These are phyloP conservation scores for Amaurobius ferox DNA, from an alignment of 2,888 invertebrate species.

Conservation along the genomic window DNA sequence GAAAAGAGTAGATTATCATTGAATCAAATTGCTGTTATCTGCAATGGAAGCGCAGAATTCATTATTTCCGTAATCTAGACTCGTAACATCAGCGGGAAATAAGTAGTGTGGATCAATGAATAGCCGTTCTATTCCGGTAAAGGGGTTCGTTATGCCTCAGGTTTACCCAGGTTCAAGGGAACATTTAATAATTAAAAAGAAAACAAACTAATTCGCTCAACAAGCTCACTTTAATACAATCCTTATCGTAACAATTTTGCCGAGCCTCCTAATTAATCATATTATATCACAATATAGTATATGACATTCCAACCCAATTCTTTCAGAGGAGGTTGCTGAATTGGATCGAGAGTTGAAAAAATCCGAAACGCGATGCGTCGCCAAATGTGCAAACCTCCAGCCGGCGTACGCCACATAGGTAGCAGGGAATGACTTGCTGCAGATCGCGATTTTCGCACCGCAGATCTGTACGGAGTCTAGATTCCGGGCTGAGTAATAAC, in stretches of 20 bases:
- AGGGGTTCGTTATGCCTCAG: no score
- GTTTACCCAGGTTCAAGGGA: no score
- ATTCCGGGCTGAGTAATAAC: background rate
- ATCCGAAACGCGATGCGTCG: background rate
- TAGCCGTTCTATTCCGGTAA: no score
- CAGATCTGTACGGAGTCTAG: background rate
- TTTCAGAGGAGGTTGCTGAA: background rate
- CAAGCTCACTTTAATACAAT: no score
- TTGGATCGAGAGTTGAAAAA: background rate
- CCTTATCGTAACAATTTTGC: background rate
- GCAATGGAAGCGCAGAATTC: no score
- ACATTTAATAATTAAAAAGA: no score
- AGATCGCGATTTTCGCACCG: constrained; percentile 1
- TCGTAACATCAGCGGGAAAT: no score
- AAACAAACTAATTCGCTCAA: no score
- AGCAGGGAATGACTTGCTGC: background rate
- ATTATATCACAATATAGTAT: background rate
- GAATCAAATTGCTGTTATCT: no score
- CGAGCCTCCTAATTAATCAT: background rate
- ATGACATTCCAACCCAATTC: background rate
- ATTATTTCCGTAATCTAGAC: no score
- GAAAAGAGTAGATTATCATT: no score
- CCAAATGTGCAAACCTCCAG: background rate
- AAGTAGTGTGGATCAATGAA: no score
- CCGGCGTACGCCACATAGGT: background rate